Conservation (phyloP, 2,113 vertebrate genomes). For the Caretta caretta region DNA sequence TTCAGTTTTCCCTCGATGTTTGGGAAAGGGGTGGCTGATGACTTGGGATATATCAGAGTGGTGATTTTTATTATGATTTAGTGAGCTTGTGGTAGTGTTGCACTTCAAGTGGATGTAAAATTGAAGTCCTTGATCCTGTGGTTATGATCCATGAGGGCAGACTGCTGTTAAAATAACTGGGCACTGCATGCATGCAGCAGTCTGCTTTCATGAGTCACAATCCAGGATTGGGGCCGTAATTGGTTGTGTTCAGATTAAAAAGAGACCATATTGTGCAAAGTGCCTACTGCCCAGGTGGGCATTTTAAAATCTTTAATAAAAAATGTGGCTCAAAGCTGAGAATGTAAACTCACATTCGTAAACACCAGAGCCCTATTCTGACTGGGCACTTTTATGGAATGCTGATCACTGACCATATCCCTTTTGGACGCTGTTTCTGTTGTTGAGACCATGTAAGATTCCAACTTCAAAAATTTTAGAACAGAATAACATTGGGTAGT, state of each 20-base stretch:
- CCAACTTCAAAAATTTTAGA: not conserved
- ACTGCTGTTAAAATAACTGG: not conserved
- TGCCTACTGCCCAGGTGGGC: not conserved
- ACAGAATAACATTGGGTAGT: not conserved
- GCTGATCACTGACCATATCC: not conserved
- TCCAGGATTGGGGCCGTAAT: not conserved
- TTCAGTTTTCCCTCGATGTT: not conserved
- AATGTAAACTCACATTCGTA: not conserved
- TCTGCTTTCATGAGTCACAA: accelerated
- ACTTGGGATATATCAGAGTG: not conserved
- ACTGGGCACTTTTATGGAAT: not conserved
- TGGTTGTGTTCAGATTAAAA: not conserved
- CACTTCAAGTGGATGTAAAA: not conserved
- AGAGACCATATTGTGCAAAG: not conserved
- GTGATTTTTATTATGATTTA: not conserved
- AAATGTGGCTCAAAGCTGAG: not conserved
- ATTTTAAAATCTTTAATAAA: not conserved
- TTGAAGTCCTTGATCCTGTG: not conserved
- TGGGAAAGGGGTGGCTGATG: not conserved
- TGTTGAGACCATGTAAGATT: not conserved
- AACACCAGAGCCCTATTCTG: not conserved
- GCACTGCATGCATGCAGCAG: not conserved
- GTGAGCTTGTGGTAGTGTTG: not conserved
- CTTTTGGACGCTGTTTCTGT: not conserved
- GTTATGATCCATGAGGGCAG: not conserved